Evolutionary conservation across 2,113 vertebrate species (phyloP).

Genomic region (Mugil cephalus): DNA sequence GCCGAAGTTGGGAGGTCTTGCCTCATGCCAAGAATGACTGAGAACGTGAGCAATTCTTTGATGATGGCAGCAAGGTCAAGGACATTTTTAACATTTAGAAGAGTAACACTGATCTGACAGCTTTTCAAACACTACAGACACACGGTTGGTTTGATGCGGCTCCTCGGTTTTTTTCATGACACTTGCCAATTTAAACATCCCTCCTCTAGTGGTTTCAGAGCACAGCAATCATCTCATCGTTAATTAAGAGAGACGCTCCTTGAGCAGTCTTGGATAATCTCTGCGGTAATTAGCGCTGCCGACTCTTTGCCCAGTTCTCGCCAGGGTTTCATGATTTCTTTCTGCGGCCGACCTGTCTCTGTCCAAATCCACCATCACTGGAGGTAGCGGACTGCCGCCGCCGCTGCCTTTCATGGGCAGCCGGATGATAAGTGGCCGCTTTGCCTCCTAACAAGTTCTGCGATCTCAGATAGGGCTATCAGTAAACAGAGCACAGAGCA

Average conservation of each 20-base stretch:
- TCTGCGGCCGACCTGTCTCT: not conserved
- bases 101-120: not conserved
- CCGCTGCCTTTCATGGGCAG: not conserved
- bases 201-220: slow-evolving; percentile 19
- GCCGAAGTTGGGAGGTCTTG: slow-evolving; percentile 5
- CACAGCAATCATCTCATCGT: slow-evolving; percentile 45
- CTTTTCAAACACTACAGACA: not conserved
- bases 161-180: slow-evolving; percentile 1
- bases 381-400: not conserved
- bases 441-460: slow-evolving; percentile 1
- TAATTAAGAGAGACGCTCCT: slow-evolving; percentile 61
- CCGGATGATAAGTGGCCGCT: slow-evolving; percentile 34
- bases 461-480: slow-evolving; percentile 37
- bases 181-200: slow-evolving; percentile 28
- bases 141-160: not conserved
- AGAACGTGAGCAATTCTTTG: slow-evolving; percentile 35
- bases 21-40: not conserved
- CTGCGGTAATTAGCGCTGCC: slow-evolving; percentile 44
- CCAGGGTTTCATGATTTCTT: slow-evolving; percentile 26
- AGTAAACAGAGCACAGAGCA: slow-evolving; percentile 35
- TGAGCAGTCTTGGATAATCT: slow-evolving; percentile 57
- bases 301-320: slow-evolving; percentile 40
- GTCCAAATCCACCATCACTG: slow-evolving; percentile 8
- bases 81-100: slow-evolving; percentile 1
- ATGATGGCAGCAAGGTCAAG: slow-evolving; percentile 54